Conservation (phyloP, 2,888 invertebrate species). For the Hyles lineata region DNA sequence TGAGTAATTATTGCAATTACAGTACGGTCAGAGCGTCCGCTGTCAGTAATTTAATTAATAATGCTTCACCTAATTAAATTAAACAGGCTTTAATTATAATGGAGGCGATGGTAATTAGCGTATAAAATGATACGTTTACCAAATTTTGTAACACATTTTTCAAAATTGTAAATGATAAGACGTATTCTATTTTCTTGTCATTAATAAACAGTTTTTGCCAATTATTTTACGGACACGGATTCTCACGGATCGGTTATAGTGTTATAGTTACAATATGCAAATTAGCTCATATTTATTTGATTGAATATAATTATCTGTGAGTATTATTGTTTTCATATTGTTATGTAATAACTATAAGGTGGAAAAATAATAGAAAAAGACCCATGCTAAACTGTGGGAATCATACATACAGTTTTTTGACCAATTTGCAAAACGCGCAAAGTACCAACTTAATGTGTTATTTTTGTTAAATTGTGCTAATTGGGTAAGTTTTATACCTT, state of each 20-base stretch:
- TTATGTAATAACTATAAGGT: too few relatives aligned
- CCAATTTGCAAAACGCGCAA: too few relatives aligned
- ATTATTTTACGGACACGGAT: neutral
- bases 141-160: constrained; percentile 14
- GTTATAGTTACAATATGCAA: too few relatives aligned
- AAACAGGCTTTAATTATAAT: constrained; percentile 31
- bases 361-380: too few relatives aligned
- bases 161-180: constrained; percentile 18
- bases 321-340: neutral
- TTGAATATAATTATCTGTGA: neutral
- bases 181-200: constrained; percentile 11
- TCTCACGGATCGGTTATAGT: constrained; percentile 1
- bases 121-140: constrained; percentile 26
- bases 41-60: constrained; percentile 44
- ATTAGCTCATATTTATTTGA: neutral
- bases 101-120: constrained; percentile 20
- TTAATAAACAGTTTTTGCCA: constrained; percentile 5
- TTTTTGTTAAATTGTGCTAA: too few relatives aligned
- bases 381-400: too few relatives aligned
- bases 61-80: constrained; percentile 30
- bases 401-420: too few relatives aligned
- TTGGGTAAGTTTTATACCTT: too few relatives aligned
- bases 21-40: constrained; percentile 68
- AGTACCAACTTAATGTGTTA: too few relatives aligned
- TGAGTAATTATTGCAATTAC: constrained; percentile 80